These are phyloP conservation scores for Maniola hyperantus DNA, from an alignment of 2,888 invertebrate species.

Conservation along the genomic window DNA sequence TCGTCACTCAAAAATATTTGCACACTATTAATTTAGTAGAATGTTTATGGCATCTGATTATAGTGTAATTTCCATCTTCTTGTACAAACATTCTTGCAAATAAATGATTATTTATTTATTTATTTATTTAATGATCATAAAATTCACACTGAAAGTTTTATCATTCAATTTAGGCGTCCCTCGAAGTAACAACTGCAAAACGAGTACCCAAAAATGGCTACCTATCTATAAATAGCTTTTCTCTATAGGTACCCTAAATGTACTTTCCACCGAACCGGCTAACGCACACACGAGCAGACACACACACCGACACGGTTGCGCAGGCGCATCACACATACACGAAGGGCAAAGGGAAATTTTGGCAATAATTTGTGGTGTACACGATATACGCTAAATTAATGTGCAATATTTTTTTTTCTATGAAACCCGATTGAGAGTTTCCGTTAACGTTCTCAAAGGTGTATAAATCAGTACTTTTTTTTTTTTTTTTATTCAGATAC, in stretches of 20 bases:
- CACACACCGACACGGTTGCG: conserved; percentile 48
- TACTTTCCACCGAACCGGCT: conserved; percentile 66
- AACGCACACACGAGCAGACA: conserved; percentile 52
- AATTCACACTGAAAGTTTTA: conserved; percentile 17
- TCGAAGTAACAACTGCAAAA: conserved; percentile 31
- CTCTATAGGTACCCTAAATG: conserved; percentile 64
- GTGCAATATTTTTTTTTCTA: conserved; percentile 38
- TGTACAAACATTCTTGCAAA: too few species aligned
- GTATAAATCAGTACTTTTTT: too few species aligned
- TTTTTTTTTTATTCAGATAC: too few species aligned
- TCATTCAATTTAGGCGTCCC: conserved; percentile 31
- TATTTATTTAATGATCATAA: neutral
- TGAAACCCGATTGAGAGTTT: too few species aligned
- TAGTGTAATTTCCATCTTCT: too few species aligned
- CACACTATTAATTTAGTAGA: too few species aligned
- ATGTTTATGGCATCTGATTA: too few species aligned
- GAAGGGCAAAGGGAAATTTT: conserved; percentile 78
- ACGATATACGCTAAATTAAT: conserved; percentile 32
- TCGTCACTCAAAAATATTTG: too few species aligned
- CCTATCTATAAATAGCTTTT: conserved; percentile 58
- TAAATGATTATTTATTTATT: too few species aligned
- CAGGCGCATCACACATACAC: conserved; percentile 45
- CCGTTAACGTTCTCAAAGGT: too few species aligned
- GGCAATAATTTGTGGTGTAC: conserved; percentile 68
- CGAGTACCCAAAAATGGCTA: conserved; percentile 34